Evolutionary conservation across 2,888 invertebrate species (phyloP).

Genomic region (Perizoma affinitatum): DNA sequence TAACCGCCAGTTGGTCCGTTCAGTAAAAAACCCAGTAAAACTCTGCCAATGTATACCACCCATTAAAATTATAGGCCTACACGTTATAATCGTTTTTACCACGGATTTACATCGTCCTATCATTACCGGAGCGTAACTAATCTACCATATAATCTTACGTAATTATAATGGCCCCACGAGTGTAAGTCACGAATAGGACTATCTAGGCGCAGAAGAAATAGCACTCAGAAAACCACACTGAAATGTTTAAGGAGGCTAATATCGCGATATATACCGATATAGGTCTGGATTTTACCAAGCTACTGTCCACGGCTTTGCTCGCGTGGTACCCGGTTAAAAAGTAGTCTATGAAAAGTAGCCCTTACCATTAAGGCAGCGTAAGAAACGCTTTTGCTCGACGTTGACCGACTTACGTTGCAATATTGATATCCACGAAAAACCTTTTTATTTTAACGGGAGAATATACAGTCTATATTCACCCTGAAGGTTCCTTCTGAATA

Average conservation of each 20-base stretch:
- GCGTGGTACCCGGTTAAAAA: too few relatives aligned
- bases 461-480: too few relatives aligned
- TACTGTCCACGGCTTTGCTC: too few relatives aligned
- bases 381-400: too few relatives aligned
- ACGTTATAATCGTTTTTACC: slow-evolving; percentile 47
- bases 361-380: too few relatives aligned
- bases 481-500: too few relatives aligned
- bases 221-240: slow-evolving; percentile 26
- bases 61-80: slow-evolving; percentile 36
- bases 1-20: slow-evolving; percentile 14
- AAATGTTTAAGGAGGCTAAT: slow-evolving; percentile 2
- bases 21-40: slow-evolving; percentile 15
- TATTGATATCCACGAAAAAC: too few relatives aligned
- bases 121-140: slow-evolving; percentile 67
- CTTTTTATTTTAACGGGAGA: too few relatives aligned
- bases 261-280: not conserved
- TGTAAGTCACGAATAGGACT: slow-evolving; percentile 79
- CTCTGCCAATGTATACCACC: slow-evolving; percentile 28
- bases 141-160: slow-evolving; percentile 71
- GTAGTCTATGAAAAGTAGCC: too few relatives aligned
- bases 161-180: slow-evolving; percentile 77
- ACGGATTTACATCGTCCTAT: slow-evolving; percentile 56
- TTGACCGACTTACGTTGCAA: too few relatives aligned
- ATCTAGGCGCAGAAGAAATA: slow-evolving; percentile 52
- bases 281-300: too few relatives aligned